Conservation (phyloP, 2,797 vertebrate species). For the Odontamblyopus rebecca region DNA sequence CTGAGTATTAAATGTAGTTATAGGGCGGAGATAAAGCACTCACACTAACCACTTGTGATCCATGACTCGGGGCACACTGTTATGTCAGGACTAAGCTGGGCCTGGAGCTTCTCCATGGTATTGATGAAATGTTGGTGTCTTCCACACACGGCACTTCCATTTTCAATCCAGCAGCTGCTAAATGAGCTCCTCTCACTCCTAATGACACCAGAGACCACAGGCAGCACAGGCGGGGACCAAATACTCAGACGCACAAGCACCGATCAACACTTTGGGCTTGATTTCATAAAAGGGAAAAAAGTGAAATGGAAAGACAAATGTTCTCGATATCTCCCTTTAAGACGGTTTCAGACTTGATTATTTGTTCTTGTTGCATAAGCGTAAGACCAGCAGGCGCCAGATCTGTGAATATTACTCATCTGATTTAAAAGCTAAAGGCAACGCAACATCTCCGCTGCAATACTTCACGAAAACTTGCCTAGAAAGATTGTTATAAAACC, state of each 20-base stretch:
- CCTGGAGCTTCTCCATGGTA: not conserved
- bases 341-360: conserved; percentile 57
- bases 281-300: conserved; percentile 41
- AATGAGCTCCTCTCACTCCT: conserved; percentile 55
- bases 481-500: not conserved
- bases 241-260: conserved; percentile 32
- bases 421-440: conserved; percentile 34
- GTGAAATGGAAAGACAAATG: conserved; percentile 28
- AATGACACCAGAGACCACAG: conserved; percentile 58
- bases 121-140: not conserved
- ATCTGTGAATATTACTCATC: conserved; percentile 31
- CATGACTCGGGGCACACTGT: not conserved
- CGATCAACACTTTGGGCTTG: conserved; percentile 54
- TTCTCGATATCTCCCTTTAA: conserved; percentile 52
- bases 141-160: conserved; percentile 32
- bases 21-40: not conserved
- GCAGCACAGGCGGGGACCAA: conserved; percentile 29
- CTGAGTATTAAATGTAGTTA: not conserved
- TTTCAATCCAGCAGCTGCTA: conserved; percentile 48
- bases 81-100: not conserved
- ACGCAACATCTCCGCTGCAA: conserved; percentile 16
- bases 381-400: conserved; percentile 12
- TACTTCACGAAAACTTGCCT: not conserved
- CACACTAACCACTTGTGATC: not conserved
- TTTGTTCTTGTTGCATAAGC: conserved; percentile 43